Base-by-base conservation (phyloP, 2,113 vertebrate genomes). In the Nesogale talazaci region DNA sequence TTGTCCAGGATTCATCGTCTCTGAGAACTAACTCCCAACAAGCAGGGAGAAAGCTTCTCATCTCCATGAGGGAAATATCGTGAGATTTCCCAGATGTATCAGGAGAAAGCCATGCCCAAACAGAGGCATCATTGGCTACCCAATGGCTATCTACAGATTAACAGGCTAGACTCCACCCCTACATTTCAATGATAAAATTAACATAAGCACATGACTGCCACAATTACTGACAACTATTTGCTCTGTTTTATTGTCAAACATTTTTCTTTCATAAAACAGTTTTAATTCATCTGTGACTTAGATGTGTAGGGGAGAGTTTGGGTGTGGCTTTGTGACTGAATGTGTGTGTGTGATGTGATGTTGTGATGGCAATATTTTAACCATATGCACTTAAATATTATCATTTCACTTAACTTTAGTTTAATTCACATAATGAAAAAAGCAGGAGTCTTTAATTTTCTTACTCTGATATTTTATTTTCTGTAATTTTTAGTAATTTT, bases 381-480 rank as follows among this genome's bases (percentile, higher is more conserved):
- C 9, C 0, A 77, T 72, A 61, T 59, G 52, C 78, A 80, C 29
- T 74, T 86, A 46, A 56, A 84, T 82, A 5, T 56, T 77, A 40
- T 76, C 29, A 75, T 80, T 87, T 85, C 20, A 56, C 27, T 31
- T 75, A 61, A 75, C 19, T 46, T 36, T 22, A 16, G 0, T 59
- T 65, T 81, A 12, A 85, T 46, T 79, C 2, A 22, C 1, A 20
- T 83, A 36, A 84, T 84, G 38, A 76, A 84, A 91, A 72, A 16
- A 70, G 69, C 6, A 83, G 12, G 8, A 38, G 4, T 65, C 5
- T 90, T 93, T 22, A 38, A 42, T 23, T 63, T 91, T 88, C 15
- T 91, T 81, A 88, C 42, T 31, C 63, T 77, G 3, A 75, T 27
- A 90, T 11, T 83, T 87, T 81, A 19, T 7, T 90, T 89, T 74